Conservation (phyloP, 2,113 vertebrate genomes). For the Accipiter virgatus region DNA sequence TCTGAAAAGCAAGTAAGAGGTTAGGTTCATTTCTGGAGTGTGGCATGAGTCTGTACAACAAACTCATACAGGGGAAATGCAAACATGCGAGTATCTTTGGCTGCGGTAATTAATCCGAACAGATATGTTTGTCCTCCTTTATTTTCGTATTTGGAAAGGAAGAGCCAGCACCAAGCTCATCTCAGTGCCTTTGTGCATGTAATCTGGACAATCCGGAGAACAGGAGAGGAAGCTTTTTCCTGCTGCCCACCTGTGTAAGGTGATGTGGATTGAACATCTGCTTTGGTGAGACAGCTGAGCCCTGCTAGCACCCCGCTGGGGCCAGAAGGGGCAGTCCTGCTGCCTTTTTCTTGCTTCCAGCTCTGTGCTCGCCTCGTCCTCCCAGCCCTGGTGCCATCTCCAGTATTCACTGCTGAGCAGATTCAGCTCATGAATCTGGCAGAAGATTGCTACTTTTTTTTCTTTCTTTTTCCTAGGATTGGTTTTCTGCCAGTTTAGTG, state of each 20-base stretch:
- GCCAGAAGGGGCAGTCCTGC: neutral
- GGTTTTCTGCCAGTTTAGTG: slow-evolving; percentile 16
- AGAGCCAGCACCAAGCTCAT: neutral
- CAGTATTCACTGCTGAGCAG: neutral
- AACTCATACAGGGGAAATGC: neutral
- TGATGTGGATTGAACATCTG: neutral
- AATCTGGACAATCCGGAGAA: neutral
- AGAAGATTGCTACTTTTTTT: neutral
- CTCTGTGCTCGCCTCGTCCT: neutral
- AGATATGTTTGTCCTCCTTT: neutral
- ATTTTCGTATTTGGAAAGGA: neutral
- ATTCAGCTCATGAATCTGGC: neutral
- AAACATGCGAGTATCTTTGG: neutral
- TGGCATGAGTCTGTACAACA: neutral
- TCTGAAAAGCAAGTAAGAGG: neutral
- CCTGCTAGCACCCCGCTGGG: neutral
- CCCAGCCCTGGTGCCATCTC: neutral
- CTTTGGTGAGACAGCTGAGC: neutral
- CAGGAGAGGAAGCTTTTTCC: neutral
- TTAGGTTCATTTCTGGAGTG: neutral
- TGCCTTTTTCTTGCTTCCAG: neutral
- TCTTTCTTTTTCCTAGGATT: neutral
- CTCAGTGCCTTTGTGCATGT: neutral
- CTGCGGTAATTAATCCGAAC: neutral
- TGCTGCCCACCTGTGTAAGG: neutral